Base-by-base conservation (phyloP, 1,140 invertebrate species). In the Frieseomelitta varia region DNA sequence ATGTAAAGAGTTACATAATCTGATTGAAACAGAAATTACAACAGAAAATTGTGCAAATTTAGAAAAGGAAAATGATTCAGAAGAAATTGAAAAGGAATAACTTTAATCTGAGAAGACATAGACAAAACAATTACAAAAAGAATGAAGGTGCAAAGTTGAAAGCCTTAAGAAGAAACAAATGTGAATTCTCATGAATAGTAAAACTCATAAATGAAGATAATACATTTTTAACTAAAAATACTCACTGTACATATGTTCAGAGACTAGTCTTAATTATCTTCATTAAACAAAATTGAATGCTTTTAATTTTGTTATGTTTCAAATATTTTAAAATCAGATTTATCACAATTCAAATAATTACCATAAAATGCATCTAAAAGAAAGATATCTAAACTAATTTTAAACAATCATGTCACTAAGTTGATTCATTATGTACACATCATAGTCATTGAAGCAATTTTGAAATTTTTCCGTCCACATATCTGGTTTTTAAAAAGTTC, bases 1-100 rank as follows among this genome's bases (percentile, higher is more conserved):
- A 14, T 94, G 91, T 76, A 94, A 94, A 81, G 93, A 94, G 56
- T 79, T 94, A 56, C 92, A 94, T 58, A 86, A 91, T 73, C 85
- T 94, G 24, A 94, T 94, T 34, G 91, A 92, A 77, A 93, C 91
- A 12, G 93, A 94, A 90, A 91, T 84, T 58, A 85, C 87, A 27
- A 73, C 82, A 27, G 67, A 81, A 19, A 73, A 34, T 63, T 84
- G 83, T 27, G 56, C 56, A 30, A 72, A 81, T 15, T 27, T 71
- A 21, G 82, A 85, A 27, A 84, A 75, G 12, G 63, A 81, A 53
- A 77, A 85, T 10, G 71, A 24, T 79, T 39, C 47, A 27, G 61
- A 88, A 34, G 65, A 88, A 77, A 12, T 78, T 77, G 56, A 61
- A 53, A 85, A 72, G 58, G 81, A 84, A 83, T 8, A 77, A 81